Percentiles rank a stretch among this genome's conserved stretches.
Conservation (phyloP, 2,888 invertebrate species). For the Caenorhabditis imperialis region DNA sequence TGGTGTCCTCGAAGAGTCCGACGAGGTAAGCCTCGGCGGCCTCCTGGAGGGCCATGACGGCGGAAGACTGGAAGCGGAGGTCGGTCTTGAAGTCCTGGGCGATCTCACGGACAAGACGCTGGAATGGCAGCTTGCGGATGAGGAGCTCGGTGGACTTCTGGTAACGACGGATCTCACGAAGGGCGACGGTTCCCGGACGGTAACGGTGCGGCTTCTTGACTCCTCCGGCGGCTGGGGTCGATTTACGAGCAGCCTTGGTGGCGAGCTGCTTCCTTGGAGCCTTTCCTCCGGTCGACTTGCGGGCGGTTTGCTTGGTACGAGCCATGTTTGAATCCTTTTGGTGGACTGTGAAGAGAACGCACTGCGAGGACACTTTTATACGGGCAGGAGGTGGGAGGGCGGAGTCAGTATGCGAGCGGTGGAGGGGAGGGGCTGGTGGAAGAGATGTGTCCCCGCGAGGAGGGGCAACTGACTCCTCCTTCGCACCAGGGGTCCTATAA, state of each 20-base stretch:
- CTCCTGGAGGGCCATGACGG: constrained; percentile 92
- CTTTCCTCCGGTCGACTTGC: constrained; percentile 68
- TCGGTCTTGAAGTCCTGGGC: constrained; percentile 80
- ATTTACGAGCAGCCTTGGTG: constrained; percentile 85
- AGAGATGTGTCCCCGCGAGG: too few species aligned
- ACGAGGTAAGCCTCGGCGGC: constrained; percentile 88
- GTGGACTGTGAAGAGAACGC: too few species aligned
- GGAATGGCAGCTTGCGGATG: constrained; percentile 60
- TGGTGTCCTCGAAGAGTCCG: constrained; percentile 93
- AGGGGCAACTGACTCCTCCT: too few species aligned
- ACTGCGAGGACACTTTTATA: too few species aligned
- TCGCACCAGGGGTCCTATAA: too few species aligned
- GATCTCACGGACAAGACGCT: constrained; percentile 53
- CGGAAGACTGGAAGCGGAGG: constrained; percentile 94
- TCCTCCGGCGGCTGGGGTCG: constrained; percentile 91
- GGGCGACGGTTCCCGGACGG: constrained; percentile 93
- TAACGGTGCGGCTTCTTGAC: constrained; percentile 84
- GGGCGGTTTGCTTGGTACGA: constrained; percentile 67
- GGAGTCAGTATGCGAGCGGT: constrained; percentile 88
- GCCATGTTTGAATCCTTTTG: constrained; percentile 41
- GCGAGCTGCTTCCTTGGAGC: constrained; percentile 62
- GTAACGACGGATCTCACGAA: constrained; percentile 95
- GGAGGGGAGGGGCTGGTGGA: not conserved
- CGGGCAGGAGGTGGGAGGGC: constrained; percentile 80
- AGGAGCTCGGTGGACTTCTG: constrained; percentile 86